Evolutionary conservation across 2,797 vertebrate genomes (phyloP).

Genomic region (Scolopax rusticola): DNA sequence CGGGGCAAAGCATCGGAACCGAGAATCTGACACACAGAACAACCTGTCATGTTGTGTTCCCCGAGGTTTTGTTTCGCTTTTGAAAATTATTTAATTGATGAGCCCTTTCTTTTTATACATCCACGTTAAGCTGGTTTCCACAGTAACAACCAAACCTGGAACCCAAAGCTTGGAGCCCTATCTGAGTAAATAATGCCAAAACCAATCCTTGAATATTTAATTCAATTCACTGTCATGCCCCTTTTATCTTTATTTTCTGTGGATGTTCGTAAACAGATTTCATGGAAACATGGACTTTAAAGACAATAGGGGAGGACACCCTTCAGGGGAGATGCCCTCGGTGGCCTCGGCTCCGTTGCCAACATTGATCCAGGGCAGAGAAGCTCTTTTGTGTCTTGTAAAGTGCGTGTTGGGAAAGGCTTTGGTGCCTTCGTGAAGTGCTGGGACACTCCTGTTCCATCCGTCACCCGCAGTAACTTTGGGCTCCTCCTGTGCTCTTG

Average conservation of each 20-base stretch:
- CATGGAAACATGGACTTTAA: not conserved
- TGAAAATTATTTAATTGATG: constrained; percentile 71
- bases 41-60: constrained; percentile 46
- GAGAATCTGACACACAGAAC: not conserved
- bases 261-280: not conserved
- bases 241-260: constrained; percentile 14
- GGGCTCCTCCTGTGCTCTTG: not conserved
- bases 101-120: constrained; percentile 62
- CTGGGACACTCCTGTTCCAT: rapidly evolving
- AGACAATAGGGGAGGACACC: not conserved
- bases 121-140: constrained; percentile 66
- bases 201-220: constrained; percentile 20
- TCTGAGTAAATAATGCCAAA: constrained; percentile 69
- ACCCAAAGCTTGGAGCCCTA: constrained; percentile 18
- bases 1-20: rapidly evolving
- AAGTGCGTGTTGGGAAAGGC: rapidly evolving
- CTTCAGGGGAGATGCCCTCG: not conserved
- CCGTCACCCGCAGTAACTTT: rapidly evolving
- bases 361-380: rapidly evolving
- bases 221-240: constrained; percentile 11
- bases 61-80: constrained; percentile 36
- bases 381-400: rapidly evolving
- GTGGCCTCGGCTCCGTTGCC: rapidly evolving
- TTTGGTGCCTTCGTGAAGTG: rapidly evolving
- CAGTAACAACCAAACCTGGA: constrained; percentile 73